A percentile compares a stretch with the other conserved stretches of the same genome.
These are phyloP conservation scores for Palythoa grandiflora DNA, from an alignment of 92 coral and sea anemone genomes.

Conservation along the genomic window DNA sequence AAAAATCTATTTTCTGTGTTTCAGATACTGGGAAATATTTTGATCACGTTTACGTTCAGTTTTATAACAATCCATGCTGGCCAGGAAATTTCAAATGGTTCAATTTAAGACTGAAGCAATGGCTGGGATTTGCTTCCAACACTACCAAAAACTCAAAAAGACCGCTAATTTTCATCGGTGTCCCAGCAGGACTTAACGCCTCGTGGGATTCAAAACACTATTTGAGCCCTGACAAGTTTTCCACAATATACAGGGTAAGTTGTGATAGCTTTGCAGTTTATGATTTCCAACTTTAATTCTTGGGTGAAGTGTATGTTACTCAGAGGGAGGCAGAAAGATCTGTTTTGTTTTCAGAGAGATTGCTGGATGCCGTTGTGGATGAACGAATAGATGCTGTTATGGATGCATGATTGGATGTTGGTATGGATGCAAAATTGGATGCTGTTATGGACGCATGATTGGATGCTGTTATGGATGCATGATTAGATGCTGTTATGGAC, in stretches of 20 bases:
- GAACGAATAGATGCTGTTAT: not conserved
- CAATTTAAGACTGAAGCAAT: not conserved
- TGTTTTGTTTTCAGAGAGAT: too few relatives aligned
- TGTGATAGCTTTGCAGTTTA: not conserved
- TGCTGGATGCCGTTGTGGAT: too few relatives aligned
- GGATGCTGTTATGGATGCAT: not conserved
- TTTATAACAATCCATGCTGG: conserved; percentile 31
- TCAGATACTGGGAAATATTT: conserved; percentile 24
- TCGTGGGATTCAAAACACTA: not conserved
- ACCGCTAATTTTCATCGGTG: not conserved
- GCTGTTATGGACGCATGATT: not conserved
- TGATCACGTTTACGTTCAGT: conserved; percentile 22
- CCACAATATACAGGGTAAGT: conserved; percentile 19
- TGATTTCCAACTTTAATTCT: not conserved
- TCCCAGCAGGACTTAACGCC: conserved; percentile 7
- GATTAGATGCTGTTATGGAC: not conserved
- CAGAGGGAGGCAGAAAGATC: too few relatives aligned
- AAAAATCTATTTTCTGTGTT: not conserved
- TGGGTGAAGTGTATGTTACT: not conserved
- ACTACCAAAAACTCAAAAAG: not conserved
- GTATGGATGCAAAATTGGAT: not conserved
- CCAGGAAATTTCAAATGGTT: not conserved
- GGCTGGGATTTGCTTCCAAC: conserved; percentile 18
- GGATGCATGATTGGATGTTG: not conserved
- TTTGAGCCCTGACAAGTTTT: not conserved